These are phyloP conservation scores for Aphis gossypii DNA, from an alignment of 1,140 invertebrate species.

Conservation along the genomic window DNA sequence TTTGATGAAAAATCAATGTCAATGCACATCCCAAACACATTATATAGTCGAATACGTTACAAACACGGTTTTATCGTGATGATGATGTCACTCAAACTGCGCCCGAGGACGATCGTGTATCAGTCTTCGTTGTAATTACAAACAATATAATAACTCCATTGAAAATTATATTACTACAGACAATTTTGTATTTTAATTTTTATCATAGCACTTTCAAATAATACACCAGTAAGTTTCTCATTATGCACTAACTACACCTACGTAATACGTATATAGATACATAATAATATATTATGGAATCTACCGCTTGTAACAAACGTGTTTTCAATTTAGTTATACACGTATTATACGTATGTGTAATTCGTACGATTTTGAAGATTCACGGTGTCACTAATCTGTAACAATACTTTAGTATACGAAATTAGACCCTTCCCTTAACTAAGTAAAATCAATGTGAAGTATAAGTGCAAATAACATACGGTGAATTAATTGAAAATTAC, in stretches of 20 bases:
- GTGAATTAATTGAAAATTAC: neutral
- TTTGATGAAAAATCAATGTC: neutral
- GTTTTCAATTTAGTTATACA: neutral
- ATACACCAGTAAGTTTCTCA: neutral
- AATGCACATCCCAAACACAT: neutral
- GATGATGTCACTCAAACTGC: neutral
- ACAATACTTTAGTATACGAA: neutral
- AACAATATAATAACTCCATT: neutral
- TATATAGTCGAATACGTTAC: neutral
- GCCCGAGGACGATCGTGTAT: neutral
- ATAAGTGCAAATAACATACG: no score
- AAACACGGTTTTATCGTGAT: neutral
- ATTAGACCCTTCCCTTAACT: neutral
- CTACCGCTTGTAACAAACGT: neutral
- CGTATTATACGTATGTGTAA: neutral
- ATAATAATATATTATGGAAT: no score
- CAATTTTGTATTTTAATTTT: neutral
- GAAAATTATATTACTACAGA: neutral
- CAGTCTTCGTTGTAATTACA: neutral
- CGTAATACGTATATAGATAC: neutral
- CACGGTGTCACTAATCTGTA: neutral
- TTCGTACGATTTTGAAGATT: neutral
- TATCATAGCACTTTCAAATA: neutral
- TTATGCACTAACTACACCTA: neutral
- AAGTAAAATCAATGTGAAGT: neutral